phyloP scores from a whole-genome alignment of 1,140 invertebrate genomes.

The Neodiprion virginianus region DNA sequence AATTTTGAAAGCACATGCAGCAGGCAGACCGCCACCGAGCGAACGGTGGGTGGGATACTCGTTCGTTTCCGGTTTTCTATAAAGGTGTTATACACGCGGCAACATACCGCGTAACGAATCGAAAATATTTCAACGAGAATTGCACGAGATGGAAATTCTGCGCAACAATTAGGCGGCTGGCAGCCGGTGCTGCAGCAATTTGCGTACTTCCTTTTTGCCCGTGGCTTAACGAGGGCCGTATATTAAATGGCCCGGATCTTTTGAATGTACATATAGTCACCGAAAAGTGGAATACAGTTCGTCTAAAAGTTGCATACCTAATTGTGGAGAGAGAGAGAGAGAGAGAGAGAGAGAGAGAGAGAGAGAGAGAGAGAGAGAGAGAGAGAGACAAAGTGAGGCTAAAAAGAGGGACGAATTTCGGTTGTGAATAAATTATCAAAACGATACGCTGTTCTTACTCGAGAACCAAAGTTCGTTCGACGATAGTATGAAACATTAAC shows the following conservation, averaged over 20 bases:
- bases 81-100: neutral
- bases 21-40: neutral
- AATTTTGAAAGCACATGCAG: neutral
- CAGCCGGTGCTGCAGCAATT: neutral
- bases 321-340: neutral
- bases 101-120: neutral
- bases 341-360: neutral
- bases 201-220: neutral
- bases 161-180: neutral
- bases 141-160: neutral
- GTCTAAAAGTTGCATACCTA: neutral
- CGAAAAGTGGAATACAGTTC: neutral
- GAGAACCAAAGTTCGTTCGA: neutral
- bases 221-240: neutral
- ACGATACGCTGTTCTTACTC: neutral
- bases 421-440: neutral
- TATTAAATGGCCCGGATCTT: neutral
- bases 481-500: neutral
- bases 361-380: constrained; percentile 3
- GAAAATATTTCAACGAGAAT: neutral
- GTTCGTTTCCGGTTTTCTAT: constrained; percentile 1
- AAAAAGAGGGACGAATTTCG: neutral
- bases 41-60: neutral
- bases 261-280: too few species aligned
- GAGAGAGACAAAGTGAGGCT: neutral